Base-by-base conservation (phyloP, 2,888 invertebrate species). In the Phyllotreta cruciferae region DNA sequence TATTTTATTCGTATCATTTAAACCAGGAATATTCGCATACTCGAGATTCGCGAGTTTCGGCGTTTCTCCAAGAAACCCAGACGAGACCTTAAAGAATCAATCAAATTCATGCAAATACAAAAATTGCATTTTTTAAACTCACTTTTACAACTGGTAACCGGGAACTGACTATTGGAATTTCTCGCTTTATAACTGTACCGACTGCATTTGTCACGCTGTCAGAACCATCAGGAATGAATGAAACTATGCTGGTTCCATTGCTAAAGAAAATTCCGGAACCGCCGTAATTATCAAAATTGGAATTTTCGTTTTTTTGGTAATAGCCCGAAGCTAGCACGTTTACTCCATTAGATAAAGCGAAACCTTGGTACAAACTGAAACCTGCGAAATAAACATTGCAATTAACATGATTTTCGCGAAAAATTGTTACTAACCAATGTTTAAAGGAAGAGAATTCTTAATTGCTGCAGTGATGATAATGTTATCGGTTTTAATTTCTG, bases 291-390 rank as follows among this genome's bases (percentile, higher is more conserved):
- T 49, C n/a, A 35, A 7, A 49, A 6, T 0, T 8, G 1, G 9
- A 1, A 34, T 49, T 49, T 35, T n/a, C 35, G 35, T n/a, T 2
- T n/a, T 13, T 11, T 11, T 66, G 49, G 9, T 13, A 34, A 37
- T 55, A 62, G n/a, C 39, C 60, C 39, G 66, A 47, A 14, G 49
- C 62, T n/a, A 67, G 52, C n/a, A 67, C 60, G 50, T 67, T 67
- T 2, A 64, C 53, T 37, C 53, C 56, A 24, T 67, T 67, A 6
- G 53, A 52, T 1, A 67, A 36, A n/a, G 66, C 50, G 52, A 60
- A 67, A 7, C 62, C 66, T 36, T 56, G 41, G 13, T 60, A 52
- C 36, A 67, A 34, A 52, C 60, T 64, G 5, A 62, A 34, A 41
- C 64, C 66, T 67, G 13, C 11, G 57, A 67, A 39, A 54, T 10